Base-by-base conservation (phyloP, 2,113 vertebrate genomes). In the Pteruthius melanotis region DNA sequence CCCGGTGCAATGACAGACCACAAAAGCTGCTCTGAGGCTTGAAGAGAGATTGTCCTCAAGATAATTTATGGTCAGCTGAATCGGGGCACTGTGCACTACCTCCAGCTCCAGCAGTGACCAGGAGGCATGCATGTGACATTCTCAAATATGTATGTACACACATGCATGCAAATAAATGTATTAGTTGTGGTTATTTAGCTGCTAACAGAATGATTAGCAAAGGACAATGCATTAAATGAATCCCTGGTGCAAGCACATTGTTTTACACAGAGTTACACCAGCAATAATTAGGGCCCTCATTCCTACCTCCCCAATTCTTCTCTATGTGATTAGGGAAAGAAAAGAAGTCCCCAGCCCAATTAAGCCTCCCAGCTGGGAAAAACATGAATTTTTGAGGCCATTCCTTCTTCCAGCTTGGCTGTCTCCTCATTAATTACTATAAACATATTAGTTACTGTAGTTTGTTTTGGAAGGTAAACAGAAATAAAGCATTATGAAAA, bases 401-500 rank as follows among this genome's bases (percentile, higher is more conserved):
- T 75, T 94, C 53, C 91, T 90, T 71, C 63, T 76, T 92, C 2
- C 2, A 60, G 57, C 28, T 93, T 89, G 83, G 47, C 83, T 60
- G 68, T 61, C 72, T 86, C 26, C 19, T 86, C 49, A 66, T 81
- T 90, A 89, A 81, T 92, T 96, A 90, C 84, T 93, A 87, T 61
- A 92, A 95, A 79, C 50, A 61, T 68, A 89, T 92, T 94, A 87
- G 72, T 95, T 93, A 83, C 80, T 93, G 83, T 61, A 87, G 92
- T 83, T 97, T 96, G 49, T 87, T 96, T 94, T 93, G 66, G 86
- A 96, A 95, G 89, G 89, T 94, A 97, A 97, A 96, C 90, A 96
- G 76, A 83, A 96, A 90, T 77, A 79, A 94, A 96, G 40, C 66
- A 56, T 83, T 63, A 75, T 90, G 89, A 94, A 85, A 96, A 94